These are phyloP conservation scores for Mamestra brassicae DNA, from an alignment of 2,888 invertebrate species.

Conservation along the genomic window DNA sequence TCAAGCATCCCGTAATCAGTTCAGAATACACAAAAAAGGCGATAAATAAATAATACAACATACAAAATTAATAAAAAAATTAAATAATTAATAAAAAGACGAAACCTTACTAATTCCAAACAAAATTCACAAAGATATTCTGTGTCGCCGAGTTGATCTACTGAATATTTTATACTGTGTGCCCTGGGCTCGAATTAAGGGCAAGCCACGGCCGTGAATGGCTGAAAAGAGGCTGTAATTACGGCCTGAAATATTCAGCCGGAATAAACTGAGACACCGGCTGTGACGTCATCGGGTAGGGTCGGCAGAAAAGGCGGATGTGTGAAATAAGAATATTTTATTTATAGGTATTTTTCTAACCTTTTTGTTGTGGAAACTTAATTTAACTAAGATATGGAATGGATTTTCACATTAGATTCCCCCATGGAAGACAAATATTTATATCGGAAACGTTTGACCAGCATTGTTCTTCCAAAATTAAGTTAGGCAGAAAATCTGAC, in stretches of 20 bases:
- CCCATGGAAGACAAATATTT: too few relatives aligned
- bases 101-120: slow-evolving; percentile 11
- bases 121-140: slow-evolving; percentile 16
- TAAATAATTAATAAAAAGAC: neutral
- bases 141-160: slow-evolving; percentile 38
- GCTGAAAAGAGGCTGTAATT: slow-evolving; percentile 85
- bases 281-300: slow-evolving; percentile 77
- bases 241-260: slow-evolving; percentile 85
- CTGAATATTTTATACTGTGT: slow-evolving; percentile 60
- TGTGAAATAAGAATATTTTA: neutral
- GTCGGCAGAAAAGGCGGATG: slow-evolving; percentile 66
- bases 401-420: too few relatives aligned
- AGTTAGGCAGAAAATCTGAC: too few relatives aligned
- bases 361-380: neutral
- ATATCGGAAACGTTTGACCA: too few relatives aligned
- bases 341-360: neutral
- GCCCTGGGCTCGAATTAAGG: slow-evolving; percentile 74
- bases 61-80: slow-evolving; percentile 5
- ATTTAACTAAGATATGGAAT: too few relatives aligned
- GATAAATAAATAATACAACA: neutral
- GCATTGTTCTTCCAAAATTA: too few relatives aligned
- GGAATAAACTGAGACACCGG: slow-evolving; percentile 77
- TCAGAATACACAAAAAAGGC: too few relatives aligned
- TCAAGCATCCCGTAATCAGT: too few relatives aligned
- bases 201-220: slow-evolving; percentile 71